Base-by-base conservation (phyloP, 2,797 vertebrate species). In the Dicrostonyx torquatus region DNA sequence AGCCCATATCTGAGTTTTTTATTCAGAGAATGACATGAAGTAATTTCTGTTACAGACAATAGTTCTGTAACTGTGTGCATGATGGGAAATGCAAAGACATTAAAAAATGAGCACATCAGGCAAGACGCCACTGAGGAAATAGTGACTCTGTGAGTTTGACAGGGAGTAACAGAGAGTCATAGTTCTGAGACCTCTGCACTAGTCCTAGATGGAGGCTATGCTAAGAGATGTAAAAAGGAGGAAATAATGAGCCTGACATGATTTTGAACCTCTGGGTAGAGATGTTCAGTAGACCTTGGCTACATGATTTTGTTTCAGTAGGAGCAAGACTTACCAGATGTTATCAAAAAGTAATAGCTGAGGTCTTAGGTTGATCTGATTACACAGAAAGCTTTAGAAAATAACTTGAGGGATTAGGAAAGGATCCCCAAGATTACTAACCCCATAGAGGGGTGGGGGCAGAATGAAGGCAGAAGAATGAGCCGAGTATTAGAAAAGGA, bases 11-110 rank as follows among this genome's bases (percentile, higher is more conserved):
- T 4, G 89, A 58, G 29, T 18, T 92, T 87, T 92, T 88, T 55
- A 85, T 34, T 75, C 70, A 90, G 70, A 68, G 37, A 91, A 96
- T 85, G 45, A 76, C 26, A 89, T 18, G 60, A 87, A 87, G 72
- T 86, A 55, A 90, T 83, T 89, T 93, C 40, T 73, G 62, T 83
- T 94, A 94, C 55, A 83, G 62, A 93, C 4, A 75, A 3, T 88
- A 84, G 62, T 66, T 82, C 40, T 73, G 72, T 14, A 96, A 84
- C 31, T 78, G 29, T 58, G 7, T 76, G 14, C 37, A 26, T 89
- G 18, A 7, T 85, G 45, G 12, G 11, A 24, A 87, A 29, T 50
- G 31, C 22, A 94, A 87, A 96, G 37, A 45, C 29, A 90, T 31
- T 18, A 34, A 66, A 89, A 89, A 73, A 87, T 31, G 20, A 76